A percentile compares a stretch with the other conserved stretches of the same genome.
These are phyloP conservation scores for Chymomyza caudatula DNA, from an alignment of 2,888 invertebrate species.

Conservation along the genomic window DNA sequence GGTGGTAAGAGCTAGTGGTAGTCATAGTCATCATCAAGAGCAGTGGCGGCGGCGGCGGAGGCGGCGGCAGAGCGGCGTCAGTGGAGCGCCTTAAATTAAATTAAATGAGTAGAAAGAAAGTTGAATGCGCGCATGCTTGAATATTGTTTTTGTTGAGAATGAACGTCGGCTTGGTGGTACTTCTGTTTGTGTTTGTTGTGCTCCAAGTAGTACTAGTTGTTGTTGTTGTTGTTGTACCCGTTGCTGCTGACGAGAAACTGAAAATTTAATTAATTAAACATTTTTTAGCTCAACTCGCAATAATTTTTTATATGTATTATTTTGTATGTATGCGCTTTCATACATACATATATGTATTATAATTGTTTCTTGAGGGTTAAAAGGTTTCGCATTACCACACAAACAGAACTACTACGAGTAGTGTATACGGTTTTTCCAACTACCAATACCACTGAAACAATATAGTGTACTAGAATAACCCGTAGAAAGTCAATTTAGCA, in stretches of 20 bases:
- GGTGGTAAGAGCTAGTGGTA: neutral
- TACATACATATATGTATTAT: neutral
- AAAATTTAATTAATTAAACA: conserved; percentile 73
- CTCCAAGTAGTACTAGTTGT: too few relatives aligned
- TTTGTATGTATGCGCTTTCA: neutral
- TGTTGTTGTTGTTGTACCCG: conserved; percentile 29
- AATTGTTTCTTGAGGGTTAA: conserved; percentile 36
- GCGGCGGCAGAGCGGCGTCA: conserved; percentile 27
- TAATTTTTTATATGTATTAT: conserved; percentile 61
- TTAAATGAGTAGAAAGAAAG: conserved; percentile 73
- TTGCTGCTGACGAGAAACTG: conserved; percentile 51
- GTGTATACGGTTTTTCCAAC: neutral
- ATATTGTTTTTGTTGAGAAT: conserved; percentile 48
- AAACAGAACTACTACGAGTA: neutral
- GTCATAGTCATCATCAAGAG: neutral
- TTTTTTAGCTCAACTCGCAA: conserved; percentile 55
- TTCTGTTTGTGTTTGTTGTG: conserved; percentile 3
- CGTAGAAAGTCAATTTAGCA: neutral
- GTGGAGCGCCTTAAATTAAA: conserved; percentile 69
- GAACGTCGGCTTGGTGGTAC: conserved; percentile 16
- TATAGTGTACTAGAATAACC: neutral
- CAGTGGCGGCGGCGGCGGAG: conserved; percentile 24
- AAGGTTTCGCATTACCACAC: neutral
- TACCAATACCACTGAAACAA: neutral
- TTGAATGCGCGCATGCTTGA: conserved; percentile 67